These are phyloP conservation scores for Gyrodactylus bullatarudis DNA, from an alignment of 1,140 invertebrate species.

Conservation along the genomic window DNA sequence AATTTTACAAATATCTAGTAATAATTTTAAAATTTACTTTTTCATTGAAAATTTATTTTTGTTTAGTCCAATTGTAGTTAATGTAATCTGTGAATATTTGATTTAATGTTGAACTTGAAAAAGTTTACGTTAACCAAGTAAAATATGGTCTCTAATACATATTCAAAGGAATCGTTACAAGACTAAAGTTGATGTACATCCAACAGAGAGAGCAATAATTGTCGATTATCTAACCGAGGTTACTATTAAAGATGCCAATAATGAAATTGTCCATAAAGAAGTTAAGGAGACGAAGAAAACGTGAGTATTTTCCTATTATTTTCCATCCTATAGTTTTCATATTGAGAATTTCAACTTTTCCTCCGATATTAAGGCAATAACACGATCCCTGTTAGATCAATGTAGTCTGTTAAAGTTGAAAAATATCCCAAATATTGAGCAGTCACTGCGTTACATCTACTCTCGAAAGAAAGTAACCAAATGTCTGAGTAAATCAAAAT, in stretches of 20 bases:
- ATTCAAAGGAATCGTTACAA: neutral
- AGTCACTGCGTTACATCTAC: neutral
- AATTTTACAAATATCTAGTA: no score
- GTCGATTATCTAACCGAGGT: neutral
- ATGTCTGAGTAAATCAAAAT: no score
- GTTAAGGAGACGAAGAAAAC: neutral
- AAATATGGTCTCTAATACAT: no score
- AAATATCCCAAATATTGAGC: neutral
- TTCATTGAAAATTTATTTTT: no score
- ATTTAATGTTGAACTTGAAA: neutral
- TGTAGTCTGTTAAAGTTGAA: neutral
- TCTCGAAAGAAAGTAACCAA: neutral
- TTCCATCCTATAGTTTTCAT: neutral
- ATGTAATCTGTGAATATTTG: neutral
- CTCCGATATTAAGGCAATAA: neutral
- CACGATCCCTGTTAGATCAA: neutral
- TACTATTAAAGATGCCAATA: neutral
- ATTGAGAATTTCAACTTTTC: neutral
- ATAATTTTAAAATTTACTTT: no score
- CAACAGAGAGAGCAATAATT: neutral
- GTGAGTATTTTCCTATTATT: no score
- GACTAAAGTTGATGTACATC: neutral
- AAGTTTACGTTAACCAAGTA: neutral
- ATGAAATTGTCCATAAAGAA: neutral
- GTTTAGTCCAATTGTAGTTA: no score